These are phyloP conservation scores for Drosophila nannoptera DNA, from an alignment of 1,140 invertebrate genomes.

Conservation along the genomic window DNA sequence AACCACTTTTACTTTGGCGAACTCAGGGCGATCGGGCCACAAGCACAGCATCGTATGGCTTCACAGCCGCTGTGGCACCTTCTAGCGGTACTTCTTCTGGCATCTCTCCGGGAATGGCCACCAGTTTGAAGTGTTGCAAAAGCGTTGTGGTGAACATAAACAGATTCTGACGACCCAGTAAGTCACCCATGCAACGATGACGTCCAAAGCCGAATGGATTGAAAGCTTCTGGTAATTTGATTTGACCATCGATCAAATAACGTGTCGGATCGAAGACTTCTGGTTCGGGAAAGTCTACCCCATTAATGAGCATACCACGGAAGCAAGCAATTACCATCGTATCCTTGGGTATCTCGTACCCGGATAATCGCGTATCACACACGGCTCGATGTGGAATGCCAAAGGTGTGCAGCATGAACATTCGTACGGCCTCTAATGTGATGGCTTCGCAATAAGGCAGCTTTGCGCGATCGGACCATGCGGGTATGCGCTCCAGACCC, in stretches of 20 bases:
- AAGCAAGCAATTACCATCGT: slow-evolving; percentile 92
- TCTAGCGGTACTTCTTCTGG: slow-evolving; percentile 85
- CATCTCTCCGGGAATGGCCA: slow-evolving; percentile 82
- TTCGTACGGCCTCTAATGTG: slow-evolving; percentile 86
- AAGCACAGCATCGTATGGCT: slow-evolving; percentile 84
- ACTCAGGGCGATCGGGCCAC: slow-evolving; percentile 69
- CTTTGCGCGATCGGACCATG: slow-evolving; percentile 83
- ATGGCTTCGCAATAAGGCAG: slow-evolving; percentile 89
- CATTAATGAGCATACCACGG: slow-evolving; percentile 86
- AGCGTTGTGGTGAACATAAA: slow-evolving; percentile 90
- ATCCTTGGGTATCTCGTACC: slow-evolving; percentile 89
- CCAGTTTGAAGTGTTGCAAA: slow-evolving; percentile 88
- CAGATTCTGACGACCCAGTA: slow-evolving; percentile 89
- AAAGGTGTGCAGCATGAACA: slow-evolving; percentile 89
- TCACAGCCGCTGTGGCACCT: slow-evolving; percentile 86
- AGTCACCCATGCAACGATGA: slow-evolving; percentile 91
- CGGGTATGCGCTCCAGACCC: slow-evolving; percentile 84
- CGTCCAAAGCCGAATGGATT: slow-evolving; percentile 90
- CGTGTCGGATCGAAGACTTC: slow-evolving; percentile 85
- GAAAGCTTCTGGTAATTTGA: slow-evolving; percentile 84
- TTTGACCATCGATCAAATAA: slow-evolving; percentile 85
- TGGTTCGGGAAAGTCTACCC: slow-evolving; percentile 85
- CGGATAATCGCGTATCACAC: slow-evolving; percentile 84
- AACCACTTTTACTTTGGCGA: background rate
- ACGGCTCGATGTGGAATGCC: slow-evolving; percentile 88